Evolutionary conservation across 2,113 vertebrate species (phyloP).

Genomic region (Alethe castanea): DNA sequence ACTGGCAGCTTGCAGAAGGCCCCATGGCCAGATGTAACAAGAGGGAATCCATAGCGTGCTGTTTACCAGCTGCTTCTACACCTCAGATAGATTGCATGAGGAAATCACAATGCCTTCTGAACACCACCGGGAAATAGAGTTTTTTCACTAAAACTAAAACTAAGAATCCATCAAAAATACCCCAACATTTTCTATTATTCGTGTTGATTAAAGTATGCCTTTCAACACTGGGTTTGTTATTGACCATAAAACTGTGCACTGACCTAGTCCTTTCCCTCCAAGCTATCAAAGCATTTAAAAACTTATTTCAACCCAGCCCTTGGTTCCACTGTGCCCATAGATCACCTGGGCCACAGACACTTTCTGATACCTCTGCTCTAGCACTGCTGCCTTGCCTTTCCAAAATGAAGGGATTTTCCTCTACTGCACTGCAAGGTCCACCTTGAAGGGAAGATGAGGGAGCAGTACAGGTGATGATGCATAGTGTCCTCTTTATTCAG

Average conservation of each 20-base stretch:
- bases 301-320: background rate
- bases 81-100: background rate
- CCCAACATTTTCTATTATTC: background rate
- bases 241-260: background rate
- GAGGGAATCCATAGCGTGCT: background rate
- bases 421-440: background rate
- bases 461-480: background rate
- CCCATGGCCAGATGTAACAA: background rate
- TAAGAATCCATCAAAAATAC: background rate
- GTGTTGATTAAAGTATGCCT: background rate
- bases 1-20: slow-evolving; percentile 6
- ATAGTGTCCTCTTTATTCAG: background rate
- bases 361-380: background rate
- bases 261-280: background rate
- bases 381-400: background rate
- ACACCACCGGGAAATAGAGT: rapidly evolving
- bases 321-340: background rate
- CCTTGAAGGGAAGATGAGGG: background rate
- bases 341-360: background rate
- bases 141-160: background rate
- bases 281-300: background rate
- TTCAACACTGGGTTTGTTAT: background rate
- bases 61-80: background rate
- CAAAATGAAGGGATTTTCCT: background rate
- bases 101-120: background rate